Conservation (phyloP, 2,888 invertebrate species). For the Agriopis marginaria region DNA sequence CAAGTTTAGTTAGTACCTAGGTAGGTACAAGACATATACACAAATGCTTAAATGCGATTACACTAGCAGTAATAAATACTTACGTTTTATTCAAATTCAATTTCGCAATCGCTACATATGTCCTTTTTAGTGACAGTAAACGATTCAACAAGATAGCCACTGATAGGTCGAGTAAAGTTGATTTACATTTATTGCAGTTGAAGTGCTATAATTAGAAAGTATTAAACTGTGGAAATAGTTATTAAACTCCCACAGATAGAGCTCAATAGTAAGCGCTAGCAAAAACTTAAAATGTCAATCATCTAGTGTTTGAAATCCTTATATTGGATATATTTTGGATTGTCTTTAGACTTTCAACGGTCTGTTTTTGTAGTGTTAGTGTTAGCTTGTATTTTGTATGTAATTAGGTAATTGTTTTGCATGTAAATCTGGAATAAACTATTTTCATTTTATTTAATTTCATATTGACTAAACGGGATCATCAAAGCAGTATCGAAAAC, state of each 20-base stretch:
- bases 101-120: slow-evolving; percentile 32
- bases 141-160: slow-evolving; percentile 34
- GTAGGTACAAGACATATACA: not conserved
- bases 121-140: slow-evolving; percentile 27
- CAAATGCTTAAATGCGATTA: not conserved
- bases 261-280: not conserved
- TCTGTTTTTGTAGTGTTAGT: no score
- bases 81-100: slow-evolving; percentile 9
- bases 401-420: no score
- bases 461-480: not conserved
- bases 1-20: no score
- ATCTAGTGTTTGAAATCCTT: not conserved
- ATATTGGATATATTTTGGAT: no score
- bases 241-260: slow-evolving; percentile 11
- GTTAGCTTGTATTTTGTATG: no score
- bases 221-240: slow-evolving; percentile 1
- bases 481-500: not conserved
- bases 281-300: not conserved
- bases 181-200: slow-evolving; percentile 28
- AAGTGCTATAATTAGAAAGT: slow-evolving; percentile 33
- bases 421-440: no score
- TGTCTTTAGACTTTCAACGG: no score
- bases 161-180: slow-evolving; percentile 27
- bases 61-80: slow-evolving; percentile 8
- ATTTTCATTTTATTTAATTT: not conserved